Evolutionary conservation across 2,888 invertebrate species (phyloP).

Genomic region (Trachelus troglodyta): DNA sequence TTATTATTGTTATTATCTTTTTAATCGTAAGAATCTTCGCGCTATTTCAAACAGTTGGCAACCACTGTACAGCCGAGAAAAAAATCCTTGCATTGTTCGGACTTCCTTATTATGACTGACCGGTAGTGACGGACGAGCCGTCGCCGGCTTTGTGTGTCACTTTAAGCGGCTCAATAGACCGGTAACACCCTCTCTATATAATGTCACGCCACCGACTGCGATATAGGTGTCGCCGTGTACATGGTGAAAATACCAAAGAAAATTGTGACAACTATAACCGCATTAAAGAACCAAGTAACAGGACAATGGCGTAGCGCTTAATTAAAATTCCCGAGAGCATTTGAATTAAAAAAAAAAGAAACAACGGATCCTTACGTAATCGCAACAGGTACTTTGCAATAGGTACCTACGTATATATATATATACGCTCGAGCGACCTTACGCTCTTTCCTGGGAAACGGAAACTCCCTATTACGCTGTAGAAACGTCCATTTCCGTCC

Average conservation of each 20-base stretch:
- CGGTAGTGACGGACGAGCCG: constrained; percentile 42
- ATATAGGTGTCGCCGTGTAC: not conserved
- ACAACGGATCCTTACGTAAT: not conserved
- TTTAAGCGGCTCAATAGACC: constrained; percentile 52
- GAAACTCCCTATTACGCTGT: constrained; percentile 60
- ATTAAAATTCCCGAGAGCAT: not conserved
- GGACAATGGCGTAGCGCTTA: not conserved
- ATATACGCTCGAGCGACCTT: not conserved
- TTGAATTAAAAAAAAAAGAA: not conserved
- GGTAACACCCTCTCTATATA: constrained; percentile 29
- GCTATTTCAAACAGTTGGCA: not conserved
- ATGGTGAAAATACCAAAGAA: not conserved
- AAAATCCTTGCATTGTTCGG: constrained; percentile 41
- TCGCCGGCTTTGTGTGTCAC: constrained; percentile 50
- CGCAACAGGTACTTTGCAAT: not conserved
- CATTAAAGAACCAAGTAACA: not conserved
- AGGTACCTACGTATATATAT: not conserved
- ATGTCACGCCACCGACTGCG: constrained; percentile 14
- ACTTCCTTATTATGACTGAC: constrained; percentile 51
- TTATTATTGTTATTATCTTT: not conserved
- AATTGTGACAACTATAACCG: not conserved
- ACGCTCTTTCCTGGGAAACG: constrained; percentile 36
- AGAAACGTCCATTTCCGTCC: constrained; percentile 57
- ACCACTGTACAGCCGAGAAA: constrained; percentile 17
- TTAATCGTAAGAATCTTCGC: not conserved